These are phyloP conservation scores for Mnemiopsis leidyi DNA, from an alignment of 37 sponge, comb jelly and placozoan species.

Conservation along the genomic window DNA sequence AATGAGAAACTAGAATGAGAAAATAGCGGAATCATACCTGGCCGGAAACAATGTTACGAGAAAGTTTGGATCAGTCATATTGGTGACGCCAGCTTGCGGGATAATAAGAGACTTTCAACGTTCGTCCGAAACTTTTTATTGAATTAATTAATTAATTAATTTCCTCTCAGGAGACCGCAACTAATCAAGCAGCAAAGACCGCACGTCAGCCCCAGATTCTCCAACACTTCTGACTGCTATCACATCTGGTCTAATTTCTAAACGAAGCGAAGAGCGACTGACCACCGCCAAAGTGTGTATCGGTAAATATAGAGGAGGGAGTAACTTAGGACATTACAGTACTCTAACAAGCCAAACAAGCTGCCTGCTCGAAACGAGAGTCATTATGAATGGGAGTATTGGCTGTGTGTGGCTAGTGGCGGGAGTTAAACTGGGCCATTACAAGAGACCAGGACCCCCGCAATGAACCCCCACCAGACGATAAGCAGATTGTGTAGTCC, in stretches of 20 bases:
- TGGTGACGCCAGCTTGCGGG: not conserved
- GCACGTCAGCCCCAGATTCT: no score
- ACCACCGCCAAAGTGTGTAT: no score
- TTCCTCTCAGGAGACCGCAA: no score
- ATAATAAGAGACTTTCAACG: not conserved
- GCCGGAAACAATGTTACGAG: not conserved
- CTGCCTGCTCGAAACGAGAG: not conserved
- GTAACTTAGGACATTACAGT: no score
- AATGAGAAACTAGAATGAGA: not conserved
- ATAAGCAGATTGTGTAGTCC: not conserved
- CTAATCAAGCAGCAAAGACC: no score
- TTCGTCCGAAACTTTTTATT: not conserved
- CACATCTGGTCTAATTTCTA: no score
- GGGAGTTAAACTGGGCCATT: slow-evolving; percentile 32
- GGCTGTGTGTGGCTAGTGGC: not conserved
- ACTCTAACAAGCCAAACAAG: not conserved
- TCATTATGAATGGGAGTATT: not conserved
- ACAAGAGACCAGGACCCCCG: slow-evolving; percentile 21
- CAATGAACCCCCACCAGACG: not conserved
- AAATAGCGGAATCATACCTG: not conserved
- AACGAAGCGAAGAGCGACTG: no score
- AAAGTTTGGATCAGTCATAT: not conserved
- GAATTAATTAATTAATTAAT: not conserved
- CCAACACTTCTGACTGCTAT: no score
- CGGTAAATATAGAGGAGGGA: not conserved